Evolutionary conservation across 2,888 invertebrate species (phyloP).

Genomic region (Mythimna vitellina): DNA sequence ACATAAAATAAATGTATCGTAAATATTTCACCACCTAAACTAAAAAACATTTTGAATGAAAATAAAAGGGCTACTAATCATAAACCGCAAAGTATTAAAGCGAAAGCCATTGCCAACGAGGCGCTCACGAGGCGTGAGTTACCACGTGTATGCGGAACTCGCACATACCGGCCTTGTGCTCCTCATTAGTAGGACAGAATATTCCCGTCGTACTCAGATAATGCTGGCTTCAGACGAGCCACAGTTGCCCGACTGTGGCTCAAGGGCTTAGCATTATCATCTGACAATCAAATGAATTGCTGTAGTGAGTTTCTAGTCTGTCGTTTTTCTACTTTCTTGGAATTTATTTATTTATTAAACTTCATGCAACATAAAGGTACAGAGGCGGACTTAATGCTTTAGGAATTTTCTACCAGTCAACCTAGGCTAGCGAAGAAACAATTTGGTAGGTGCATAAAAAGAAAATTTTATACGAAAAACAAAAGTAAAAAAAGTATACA

Average conservation of each 20-base stretch:
- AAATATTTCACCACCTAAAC: background rate
- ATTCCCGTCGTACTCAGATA: conserved; percentile 23
- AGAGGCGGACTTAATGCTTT: no score
- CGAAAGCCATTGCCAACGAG: conserved; percentile 1
- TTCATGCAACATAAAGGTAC: no score
- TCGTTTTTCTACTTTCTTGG: no score
- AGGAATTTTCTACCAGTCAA: no score
- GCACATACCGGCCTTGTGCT: conserved; percentile 47
- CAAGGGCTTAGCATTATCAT: background rate
- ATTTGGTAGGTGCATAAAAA: no score
- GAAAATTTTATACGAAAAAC: no score
- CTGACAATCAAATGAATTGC: no score
- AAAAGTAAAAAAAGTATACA: no score
- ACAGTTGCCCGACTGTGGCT: background rate
- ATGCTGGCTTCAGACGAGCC: conserved; percentile 13
- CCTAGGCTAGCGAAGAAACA: no score
- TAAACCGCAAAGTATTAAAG: conserved; percentile 18
- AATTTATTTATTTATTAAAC: no score
- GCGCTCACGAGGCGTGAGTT: conserved; percentile 31
- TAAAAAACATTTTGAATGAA: conserved; percentile 17
- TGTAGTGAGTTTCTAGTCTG: no score
- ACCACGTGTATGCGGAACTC: conserved; percentile 54
- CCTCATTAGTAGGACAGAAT: conserved; percentile 41
- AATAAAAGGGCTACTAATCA: conserved; percentile 15
- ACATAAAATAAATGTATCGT: background rate